Percentiles rank a stretch among this genome's conserved stretches.
phyloP scores from a whole-genome alignment of 2,797 vertebrate genomes.

The Helicolenus hilgendorfi region DNA sequence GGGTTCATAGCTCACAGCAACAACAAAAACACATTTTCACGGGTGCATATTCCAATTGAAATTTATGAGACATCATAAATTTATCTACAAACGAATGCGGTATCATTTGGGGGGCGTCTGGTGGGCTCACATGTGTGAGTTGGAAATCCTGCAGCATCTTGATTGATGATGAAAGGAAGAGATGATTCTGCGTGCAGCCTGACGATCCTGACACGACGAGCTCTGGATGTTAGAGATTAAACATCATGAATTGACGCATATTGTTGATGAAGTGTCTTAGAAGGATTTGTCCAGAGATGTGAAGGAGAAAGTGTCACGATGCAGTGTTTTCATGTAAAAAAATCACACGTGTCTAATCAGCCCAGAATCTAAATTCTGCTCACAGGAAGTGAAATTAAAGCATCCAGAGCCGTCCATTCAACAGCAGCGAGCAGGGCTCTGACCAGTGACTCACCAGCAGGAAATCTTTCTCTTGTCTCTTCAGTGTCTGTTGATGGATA shows the following conservation, averaged over 20 bases:
- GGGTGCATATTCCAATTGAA: constrained; percentile 47
- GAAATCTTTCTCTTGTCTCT: not conserved
- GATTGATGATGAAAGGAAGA: constrained; percentile 24
- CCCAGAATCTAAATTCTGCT: not conserved
- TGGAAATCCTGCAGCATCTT: constrained; percentile 21
- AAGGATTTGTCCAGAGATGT: not conserved
- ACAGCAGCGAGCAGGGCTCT: not conserved
- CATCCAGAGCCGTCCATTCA: not conserved
- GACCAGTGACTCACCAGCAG: not conserved
- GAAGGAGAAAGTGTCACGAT: not conserved
- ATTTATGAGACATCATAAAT: constrained; percentile 51
- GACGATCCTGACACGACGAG: not conserved
- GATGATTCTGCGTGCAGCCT: not conserved
- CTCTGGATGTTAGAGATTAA: constrained; percentile 31
- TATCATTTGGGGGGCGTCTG: constrained; percentile 3
- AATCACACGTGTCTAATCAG: not conserved
- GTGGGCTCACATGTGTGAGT: constrained; percentile 12
- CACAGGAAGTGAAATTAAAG: not conserved
- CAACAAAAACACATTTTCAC: constrained; percentile 56
- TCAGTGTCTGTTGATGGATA: not conserved
- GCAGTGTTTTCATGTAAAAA: not conserved
- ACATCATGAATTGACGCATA: not conserved
- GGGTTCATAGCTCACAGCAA: constrained; percentile 52
- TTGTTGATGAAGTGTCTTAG: not conserved
- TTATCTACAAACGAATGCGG: constrained; percentile 34